A percentile compares a stretch with the other conserved stretches of the same genome.
Evolutionary conservation across 2,888 invertebrate species (phyloP).

Genomic region (Aporophyla lueneburgensis): DNA sequence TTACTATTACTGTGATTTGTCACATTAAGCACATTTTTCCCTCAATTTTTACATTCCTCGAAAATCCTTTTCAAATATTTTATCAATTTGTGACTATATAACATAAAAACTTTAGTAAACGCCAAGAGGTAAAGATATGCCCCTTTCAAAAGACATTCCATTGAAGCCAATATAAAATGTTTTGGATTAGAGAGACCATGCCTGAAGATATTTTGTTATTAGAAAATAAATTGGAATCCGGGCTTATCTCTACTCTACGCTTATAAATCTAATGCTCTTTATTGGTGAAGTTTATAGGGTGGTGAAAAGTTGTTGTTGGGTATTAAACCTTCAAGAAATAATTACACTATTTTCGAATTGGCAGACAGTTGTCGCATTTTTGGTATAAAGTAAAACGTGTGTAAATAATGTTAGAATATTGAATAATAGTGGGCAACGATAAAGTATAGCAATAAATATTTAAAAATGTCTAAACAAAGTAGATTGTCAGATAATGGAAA

Average conservation of each 20-base stretch:
- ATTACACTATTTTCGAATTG: constrained; percentile 9
- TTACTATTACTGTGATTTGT: not conserved
- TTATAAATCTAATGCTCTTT: constrained; percentile 36
- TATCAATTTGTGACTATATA: not conserved
- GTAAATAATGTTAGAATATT: not conserved
- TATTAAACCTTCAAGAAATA: constrained; percentile 1
- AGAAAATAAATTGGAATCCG: constrained; percentile 18
- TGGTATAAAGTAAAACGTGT: not conserved
- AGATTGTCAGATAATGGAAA: not conserved
- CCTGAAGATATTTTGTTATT: constrained; percentile 5
- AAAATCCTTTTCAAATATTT: not conserved
- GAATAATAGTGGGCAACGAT: not conserved
- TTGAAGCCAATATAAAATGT: not conserved
- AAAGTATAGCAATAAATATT: not conserved
- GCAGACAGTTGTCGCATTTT: not conserved
- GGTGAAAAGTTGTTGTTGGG: constrained; percentile 23
- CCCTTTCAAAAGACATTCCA: not conserved
- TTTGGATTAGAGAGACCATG: not conserved
- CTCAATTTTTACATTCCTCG: too few relatives aligned
- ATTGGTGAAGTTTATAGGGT: constrained; percentile 30
- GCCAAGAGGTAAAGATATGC: not conserved
- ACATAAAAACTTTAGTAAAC: not conserved
- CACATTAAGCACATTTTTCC: too few relatives aligned
- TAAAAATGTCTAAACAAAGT: not conserved
- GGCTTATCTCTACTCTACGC: constrained; percentile 15